These are phyloP conservation scores for Agriotes lineatus DNA, from an alignment of 2,888 invertebrate species.

Conservation along the genomic window DNA sequence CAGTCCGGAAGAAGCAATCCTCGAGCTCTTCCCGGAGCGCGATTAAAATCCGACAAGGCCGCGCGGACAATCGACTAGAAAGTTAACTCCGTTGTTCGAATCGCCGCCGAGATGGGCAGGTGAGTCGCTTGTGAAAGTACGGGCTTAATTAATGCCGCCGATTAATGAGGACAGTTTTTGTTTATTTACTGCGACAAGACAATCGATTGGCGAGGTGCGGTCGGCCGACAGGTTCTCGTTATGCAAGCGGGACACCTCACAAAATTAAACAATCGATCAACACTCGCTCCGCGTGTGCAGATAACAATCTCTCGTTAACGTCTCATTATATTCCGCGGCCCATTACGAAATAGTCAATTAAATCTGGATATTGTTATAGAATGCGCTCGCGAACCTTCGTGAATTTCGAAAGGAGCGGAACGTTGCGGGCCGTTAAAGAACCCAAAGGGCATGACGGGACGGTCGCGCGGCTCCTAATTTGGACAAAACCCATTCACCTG, in stretches of 20 bases:
- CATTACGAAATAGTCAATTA: constrained; percentile 28
- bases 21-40: constrained; percentile 11
- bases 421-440: background rate
- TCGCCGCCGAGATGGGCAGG: constrained; percentile 31
- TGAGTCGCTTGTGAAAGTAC: constrained; percentile 39
- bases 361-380: constrained; percentile 21
- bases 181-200: constrained; percentile 55
- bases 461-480: background rate
- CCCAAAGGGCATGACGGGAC: background rate
- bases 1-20: constrained; percentile 24
- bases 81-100: constrained; percentile 38
- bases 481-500: constrained; percentile 28
- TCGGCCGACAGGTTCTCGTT: constrained; percentile 48
- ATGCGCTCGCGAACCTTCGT: constrained; percentile 10
- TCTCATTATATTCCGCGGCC: constrained; percentile 28
- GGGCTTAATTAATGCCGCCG: constrained; percentile 55
- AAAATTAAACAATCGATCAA: constrained; percentile 54
- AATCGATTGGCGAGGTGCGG: constrained; percentile 54
- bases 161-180: constrained; percentile 58
- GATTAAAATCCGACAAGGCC: constrained; percentile 9
- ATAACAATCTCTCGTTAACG: constrained; percentile 30
- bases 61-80: constrained; percentile 38
- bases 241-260: constrained; percentile 51
- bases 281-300: constrained; percentile 42
- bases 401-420: background rate